Conservation (phyloP, 23 tunicate genomes). For the Styela clava region DNA sequence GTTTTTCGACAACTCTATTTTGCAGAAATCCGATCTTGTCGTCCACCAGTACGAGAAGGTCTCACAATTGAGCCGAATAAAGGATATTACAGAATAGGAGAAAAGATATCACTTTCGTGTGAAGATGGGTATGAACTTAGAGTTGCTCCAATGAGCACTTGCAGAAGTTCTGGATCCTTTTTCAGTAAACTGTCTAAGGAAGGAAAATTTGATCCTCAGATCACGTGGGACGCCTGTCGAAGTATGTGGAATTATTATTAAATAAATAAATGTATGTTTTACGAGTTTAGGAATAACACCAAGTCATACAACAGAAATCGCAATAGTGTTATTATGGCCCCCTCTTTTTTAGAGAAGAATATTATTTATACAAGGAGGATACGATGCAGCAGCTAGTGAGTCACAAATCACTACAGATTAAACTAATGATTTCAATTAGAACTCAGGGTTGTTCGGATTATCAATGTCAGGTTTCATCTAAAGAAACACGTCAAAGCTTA, state of each 20-base stretch:
- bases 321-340: too few species aligned
- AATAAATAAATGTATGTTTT: too few species aligned
- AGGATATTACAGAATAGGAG: not conserved
- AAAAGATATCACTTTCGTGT: not conserved
- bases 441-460: too few species aligned
- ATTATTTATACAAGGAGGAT: not conserved
- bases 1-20: too few species aligned
- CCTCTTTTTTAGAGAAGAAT: too few species aligned
- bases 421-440: too few species aligned
- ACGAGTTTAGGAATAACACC: too few species aligned
- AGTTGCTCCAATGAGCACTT: not conserved
- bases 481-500: too few species aligned
- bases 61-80: not conserved
- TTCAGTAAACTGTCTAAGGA: not conserved
- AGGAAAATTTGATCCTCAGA: not conserved
- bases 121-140: not conserved
- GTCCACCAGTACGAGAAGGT: not conserved
- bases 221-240: not conserved
- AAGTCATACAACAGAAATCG: too few species aligned
- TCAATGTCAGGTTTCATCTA: too few species aligned
- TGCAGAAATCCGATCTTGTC: not conserved
- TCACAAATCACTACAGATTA: too few species aligned
- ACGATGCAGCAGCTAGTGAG: not conserved
- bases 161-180: not conserved
- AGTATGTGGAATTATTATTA: not conserved